phyloP scores from a whole-genome alignment of 1,140 invertebrate genomes.

The Vanessa atalanta region DNA sequence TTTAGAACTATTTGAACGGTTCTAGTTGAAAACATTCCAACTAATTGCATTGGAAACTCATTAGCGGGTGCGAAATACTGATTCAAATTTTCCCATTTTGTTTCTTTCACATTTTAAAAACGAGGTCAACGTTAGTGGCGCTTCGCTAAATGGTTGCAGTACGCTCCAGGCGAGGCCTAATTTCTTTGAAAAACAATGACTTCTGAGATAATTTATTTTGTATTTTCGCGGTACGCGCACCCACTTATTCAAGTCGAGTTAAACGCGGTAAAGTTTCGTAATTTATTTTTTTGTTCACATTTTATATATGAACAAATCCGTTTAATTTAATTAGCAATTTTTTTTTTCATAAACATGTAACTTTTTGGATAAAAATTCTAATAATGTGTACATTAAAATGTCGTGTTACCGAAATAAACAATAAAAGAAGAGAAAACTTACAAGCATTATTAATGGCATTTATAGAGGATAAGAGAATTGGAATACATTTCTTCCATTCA shows the following conservation, averaged over 20 bases:
- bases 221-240: slow-evolving; percentile 2
- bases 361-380: no score
- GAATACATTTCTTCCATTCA: background rate
- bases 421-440: no score
- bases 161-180: slow-evolving; percentile 21
- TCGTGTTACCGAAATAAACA: no score
- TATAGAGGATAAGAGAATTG: no score
- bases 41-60: slow-evolving; percentile 68
- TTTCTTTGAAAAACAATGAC: slow-evolving; percentile 25
- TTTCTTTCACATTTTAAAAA: slow-evolving; percentile 53
- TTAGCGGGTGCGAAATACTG: slow-evolving; percentile 63
- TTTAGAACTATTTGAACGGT: slow-evolving; percentile 45
- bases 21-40: slow-evolving; percentile 46
- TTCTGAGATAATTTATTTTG: slow-evolving; percentile 24
- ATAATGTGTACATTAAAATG: no score
- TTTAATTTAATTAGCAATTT: no score
- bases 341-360: no score
- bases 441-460: no score
- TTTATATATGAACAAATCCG: no score
- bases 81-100: slow-evolving; percentile 62
- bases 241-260: background rate
- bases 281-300: background rate
- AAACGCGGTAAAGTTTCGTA: background rate
- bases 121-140: slow-evolving; percentile 43
- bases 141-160: slow-evolving; percentile 49